Evolutionary conservation across 2,797 vertebrate genomes (phyloP).

Genomic region (Lateolabrax maculatus): DNA sequence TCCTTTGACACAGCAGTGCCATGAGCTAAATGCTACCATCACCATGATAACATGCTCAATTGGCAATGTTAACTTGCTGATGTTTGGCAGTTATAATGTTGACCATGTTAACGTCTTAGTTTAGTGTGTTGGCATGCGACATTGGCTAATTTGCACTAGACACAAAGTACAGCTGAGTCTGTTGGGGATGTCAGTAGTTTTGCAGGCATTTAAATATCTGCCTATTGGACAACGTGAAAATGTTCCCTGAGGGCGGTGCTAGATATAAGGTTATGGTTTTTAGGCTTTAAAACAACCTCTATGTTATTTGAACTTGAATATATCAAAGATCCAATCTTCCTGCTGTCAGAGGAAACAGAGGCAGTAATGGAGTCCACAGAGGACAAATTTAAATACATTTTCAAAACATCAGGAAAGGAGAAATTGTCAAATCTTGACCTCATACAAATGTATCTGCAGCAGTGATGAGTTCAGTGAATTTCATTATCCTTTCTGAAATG

Average conservation of each 20-base stretch:
- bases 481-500: conserved; percentile 29
- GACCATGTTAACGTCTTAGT: not conserved
- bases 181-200: too few species aligned
- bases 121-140: too few species aligned
- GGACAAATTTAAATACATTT: conserved; percentile 18
- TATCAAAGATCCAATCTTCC: conserved; percentile 12
- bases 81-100: not conserved
- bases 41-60: too few species aligned
- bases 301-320: not conserved
- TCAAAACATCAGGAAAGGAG: not conserved
- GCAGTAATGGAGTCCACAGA: conserved; percentile 6
- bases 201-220: too few species aligned
- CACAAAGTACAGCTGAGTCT: too few species aligned
- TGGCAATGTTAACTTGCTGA: not conserved
- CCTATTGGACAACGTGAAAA: not conserved
- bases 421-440: conserved; percentile 9
- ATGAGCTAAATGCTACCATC: too few species aligned
- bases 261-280: too few species aligned
- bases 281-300: not conserved
- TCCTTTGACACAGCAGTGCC: not conserved
- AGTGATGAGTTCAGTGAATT: conserved; percentile 15
- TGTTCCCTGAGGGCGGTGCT: not conserved
- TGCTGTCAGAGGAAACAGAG: not conserved
- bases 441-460: conserved; percentile 8
- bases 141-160: too few species aligned